Base-by-base conservation (phyloP, 2,797 vertebrate species). In the Psittacula echo region DNA sequence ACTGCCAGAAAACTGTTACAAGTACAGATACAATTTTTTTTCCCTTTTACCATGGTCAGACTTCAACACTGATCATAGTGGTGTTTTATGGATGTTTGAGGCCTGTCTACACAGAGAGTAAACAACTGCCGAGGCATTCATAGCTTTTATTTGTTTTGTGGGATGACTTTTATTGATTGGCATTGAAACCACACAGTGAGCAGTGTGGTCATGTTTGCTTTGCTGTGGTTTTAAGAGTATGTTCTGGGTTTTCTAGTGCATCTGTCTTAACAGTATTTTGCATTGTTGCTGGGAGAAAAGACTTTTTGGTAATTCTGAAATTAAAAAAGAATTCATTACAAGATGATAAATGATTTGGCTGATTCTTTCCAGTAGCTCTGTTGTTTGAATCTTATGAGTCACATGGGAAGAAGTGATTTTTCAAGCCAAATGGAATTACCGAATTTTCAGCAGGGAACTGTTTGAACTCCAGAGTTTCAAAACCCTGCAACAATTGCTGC, bases 141-240 rank as follows among this genome's bases (percentile, higher is more conserved):
- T 27, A 83, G 70, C n/a, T 20, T 89, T 89, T 44, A 30, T 79
- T 83, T 76, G n/a, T 66, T 94, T 94, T 85, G 48, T 95, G 85
- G 41, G 32, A 27, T 74, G 47, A 29, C 41, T 85, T 67, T 65
- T 1, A 2, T 34, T 73, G 71, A 21, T 61, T 32, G 85, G 18
- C 21, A 61, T 80, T 91, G 61, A 85, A 75, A 72, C 34, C 76
- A 23, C 2, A 1, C 7, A 48, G n/a, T 8, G 22, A 85, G 30
- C 65, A 58, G 13, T 34, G 48, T 74, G 64, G 47, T 72, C 42
- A 9, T 12, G 30, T 80, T 65, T 71, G 67, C 44, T 79, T 90
- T 91, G 67, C 61, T 92, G 30, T 85, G 72, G 27, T 70, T n/a
- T 71, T 72, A 84, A 65, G 16, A 48, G 37, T 58, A 16, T 47